A percentile compares a stretch with the other conserved stretches of the same genome.
Conservation (phyloP, 2,888 invertebrate genomes). For the Lycia hirtaria region DNA sequence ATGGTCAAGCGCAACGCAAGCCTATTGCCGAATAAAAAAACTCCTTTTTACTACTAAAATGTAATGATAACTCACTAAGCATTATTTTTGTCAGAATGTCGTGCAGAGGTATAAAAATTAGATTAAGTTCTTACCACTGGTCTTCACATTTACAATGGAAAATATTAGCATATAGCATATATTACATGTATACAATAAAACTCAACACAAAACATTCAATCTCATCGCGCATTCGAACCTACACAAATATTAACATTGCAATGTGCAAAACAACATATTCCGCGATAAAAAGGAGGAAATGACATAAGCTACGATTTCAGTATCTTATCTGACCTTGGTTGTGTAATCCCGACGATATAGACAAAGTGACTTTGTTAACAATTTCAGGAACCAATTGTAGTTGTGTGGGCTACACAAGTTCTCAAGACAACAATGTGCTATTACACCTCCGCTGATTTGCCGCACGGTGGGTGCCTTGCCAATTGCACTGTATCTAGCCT, state of each 20-base stretch:
- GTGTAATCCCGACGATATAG: constrained; percentile 14
- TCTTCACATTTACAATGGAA: too few relatives aligned
- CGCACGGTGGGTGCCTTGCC: constrained; percentile 61
- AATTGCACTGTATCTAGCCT: constrained; percentile 53
- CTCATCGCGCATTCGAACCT: neutral
- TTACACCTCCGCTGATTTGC: constrained; percentile 68
- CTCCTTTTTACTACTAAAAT: too few relatives aligned
- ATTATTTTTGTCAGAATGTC: too few relatives aligned
- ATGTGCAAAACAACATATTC: constrained; percentile 29
- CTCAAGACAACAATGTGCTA: constrained; percentile 63
- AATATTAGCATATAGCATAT: too few relatives aligned
- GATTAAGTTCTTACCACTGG: too few relatives aligned
- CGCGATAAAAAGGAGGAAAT: constrained; percentile 54
- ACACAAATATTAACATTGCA: constrained; percentile 33
- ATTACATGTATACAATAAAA: too few relatives aligned
- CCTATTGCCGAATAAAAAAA: too few relatives aligned
- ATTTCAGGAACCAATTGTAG: constrained; percentile 54
- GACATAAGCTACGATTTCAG: constrained; percentile 51
- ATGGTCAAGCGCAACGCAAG: too few relatives aligned
- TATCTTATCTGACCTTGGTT: constrained; percentile 49
- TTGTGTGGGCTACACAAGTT: constrained; percentile 62
- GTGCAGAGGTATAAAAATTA: too few relatives aligned
- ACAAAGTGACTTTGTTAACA: constrained; percentile 42
- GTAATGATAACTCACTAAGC: too few relatives aligned
- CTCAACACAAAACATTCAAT: neutral